phyloP scores from a whole-genome alignment of 1,140 invertebrate genomes.

The Brachionus angularis region DNA sequence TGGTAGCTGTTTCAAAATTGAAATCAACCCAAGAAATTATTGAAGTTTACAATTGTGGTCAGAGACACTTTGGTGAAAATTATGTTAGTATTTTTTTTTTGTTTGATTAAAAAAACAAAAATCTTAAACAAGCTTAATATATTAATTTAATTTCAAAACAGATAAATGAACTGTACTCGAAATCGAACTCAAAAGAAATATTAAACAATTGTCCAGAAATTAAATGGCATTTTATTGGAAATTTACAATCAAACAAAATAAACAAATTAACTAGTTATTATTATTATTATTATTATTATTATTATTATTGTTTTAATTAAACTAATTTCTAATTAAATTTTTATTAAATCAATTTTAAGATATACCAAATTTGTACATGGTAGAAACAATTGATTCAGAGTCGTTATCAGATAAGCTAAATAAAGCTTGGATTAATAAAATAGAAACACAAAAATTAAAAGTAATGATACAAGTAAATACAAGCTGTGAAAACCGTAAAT shows the following conservation, averaged over 20 bases:
- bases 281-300: too few relatives aligned
- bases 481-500: constrained; percentile 79
- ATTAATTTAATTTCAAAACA: too few relatives aligned
- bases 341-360: constrained; percentile 46
- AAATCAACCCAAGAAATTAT: constrained; percentile 74
- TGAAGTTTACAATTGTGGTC: constrained; percentile 77
- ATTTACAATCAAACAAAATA: constrained; percentile 86
- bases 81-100: constrained; percentile 63
- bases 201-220: constrained; percentile 80
- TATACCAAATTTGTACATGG: constrained; percentile 70
- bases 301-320: background rate
- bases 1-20: constrained; percentile 85
- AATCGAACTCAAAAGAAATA: constrained; percentile 70
- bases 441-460: constrained; percentile 60
- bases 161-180: constrained; percentile 78
- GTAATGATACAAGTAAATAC: constrained; percentile 82
- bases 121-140: too few relatives aligned
- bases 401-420: constrained; percentile 72
- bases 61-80: constrained; percentile 93
- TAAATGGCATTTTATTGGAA: constrained; percentile 94
- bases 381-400: constrained; percentile 81
- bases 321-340: background rate
- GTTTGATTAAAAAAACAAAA: background rate
- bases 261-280: constrained; percentile 44
- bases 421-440: too few relatives aligned